These are phyloP conservation scores for Cranoglanis bouderius DNA, from an alignment of 2,113 vertebrate species.

Conservation along the genomic window DNA sequence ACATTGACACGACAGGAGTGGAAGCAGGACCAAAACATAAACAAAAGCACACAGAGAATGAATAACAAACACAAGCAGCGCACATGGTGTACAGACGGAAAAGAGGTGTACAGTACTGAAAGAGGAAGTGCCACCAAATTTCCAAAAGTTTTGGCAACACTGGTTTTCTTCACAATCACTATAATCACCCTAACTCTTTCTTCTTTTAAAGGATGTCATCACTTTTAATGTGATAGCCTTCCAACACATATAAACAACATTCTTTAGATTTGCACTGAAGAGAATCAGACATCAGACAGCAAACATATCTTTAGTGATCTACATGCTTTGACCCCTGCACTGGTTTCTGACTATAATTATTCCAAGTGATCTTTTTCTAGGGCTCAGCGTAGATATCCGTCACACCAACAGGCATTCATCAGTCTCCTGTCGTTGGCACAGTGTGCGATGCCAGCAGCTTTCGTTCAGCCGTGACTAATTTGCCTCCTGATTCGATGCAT, in stretches of 20 bases:
- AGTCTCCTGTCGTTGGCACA: background rate
- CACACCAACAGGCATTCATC: constrained; percentile 16
- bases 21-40: background rate
- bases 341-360: background rate
- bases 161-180: background rate
- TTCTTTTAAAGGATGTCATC: background rate
- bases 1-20: background rate
- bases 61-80: background rate
- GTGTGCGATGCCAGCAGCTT: background rate
- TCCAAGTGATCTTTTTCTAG: background rate
- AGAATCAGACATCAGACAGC: background rate
- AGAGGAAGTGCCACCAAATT: background rate
- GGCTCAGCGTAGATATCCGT: background rate
- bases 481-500: background rate
- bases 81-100: too few species aligned
- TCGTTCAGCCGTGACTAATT: constrained; percentile 5
- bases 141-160: background rate
- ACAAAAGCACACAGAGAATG: background rate
- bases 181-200: background rate
- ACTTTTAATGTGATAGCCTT: background rate
- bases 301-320: background rate
- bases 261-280: background rate
- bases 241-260: background rate
- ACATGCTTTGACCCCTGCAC: background rate
- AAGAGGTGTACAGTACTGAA: background rate